Evolutionary conservation across 2,113 vertebrate genomes (phyloP).

Genomic region (Smithornis capensis): DNA sequence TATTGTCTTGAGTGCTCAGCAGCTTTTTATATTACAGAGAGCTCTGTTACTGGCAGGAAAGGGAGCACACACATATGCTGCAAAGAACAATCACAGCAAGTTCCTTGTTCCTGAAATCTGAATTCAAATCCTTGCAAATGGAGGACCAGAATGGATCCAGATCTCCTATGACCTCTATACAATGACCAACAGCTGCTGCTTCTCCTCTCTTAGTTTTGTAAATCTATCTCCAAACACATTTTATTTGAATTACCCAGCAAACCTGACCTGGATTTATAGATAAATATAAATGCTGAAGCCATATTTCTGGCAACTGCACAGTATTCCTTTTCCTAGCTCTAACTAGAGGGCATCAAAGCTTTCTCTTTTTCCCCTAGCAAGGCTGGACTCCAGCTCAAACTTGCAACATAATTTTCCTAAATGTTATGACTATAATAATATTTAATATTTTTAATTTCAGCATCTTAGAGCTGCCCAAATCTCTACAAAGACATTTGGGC

Average conservation of each 20-base stretch:
- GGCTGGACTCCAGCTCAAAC: neutral
- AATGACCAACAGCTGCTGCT: neutral
- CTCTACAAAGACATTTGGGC: neutral
- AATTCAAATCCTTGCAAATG: neutral
- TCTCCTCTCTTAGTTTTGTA: neutral
- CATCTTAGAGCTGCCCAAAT: neutral
- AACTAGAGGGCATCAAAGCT: neutral
- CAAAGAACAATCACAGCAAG: neutral
- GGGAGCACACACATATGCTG: neutral
- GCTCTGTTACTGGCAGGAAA: neutral
- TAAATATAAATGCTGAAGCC: neutral
- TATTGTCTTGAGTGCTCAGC: neutral
- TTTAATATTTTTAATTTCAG: neutral
- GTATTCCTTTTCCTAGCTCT: neutral
- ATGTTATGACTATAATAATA: neutral
- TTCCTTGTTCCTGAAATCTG: neutral
- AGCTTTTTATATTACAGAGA: neutral
- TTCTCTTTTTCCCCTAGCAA: neutral
- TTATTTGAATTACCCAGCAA: neutral
- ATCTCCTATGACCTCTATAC: neutral
- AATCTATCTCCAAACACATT: neutral
- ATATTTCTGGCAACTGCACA: neutral
- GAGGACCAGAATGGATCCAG: neutral
- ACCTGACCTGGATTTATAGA: neutral
- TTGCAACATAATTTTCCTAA: slow-evolving; percentile 5